Evolutionary conservation across 1,140 invertebrate species (phyloP), one percentile per base, ranked within the genome.

Genomic region (Camponotus pennsylvanicus): DNA sequence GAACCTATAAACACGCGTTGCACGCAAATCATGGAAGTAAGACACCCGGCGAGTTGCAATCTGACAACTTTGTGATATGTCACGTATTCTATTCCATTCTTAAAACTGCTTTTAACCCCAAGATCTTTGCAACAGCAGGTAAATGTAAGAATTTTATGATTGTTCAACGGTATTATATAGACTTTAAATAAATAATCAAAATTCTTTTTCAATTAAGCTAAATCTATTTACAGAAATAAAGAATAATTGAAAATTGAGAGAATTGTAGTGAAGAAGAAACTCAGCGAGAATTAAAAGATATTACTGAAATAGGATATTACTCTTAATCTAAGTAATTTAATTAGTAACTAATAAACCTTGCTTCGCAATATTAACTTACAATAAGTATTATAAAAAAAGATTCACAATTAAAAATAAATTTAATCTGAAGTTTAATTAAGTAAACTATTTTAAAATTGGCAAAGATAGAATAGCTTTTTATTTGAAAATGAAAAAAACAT

Each of bases 1-100:
- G n/a, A 83, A 73, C 8, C 32, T 63, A 69, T 83, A 75, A 83
- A 83, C 66, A 83, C 34, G 11, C 9, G 37, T 37, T 70, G 49
- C 78, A 75, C 57, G 69, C 55, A 63, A 63, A 83, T 83, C 21
- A 61, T 13, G 27, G 0, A 18, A 45, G 45, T 59, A 13, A 45
- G 55, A 61, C 52, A 37, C 55, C 3, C 27, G 7, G 9, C 6
- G 55, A 82, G 40, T 4, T 61, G 37, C 2, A 34, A 8, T 5
- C 52, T 32, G 5, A 75, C 40, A 15, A n/a, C 3, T 75, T 45
- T 61, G 61, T 59, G 67, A 37, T 11, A 6, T 27, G 42, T 37
- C 32, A 34, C 4, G 13, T 32, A 59, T 71, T 71, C 6, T 7
- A 40, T 1, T 21, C 18, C 27, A 52, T 69, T 52, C n/a, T 13